Evolutionary conservation across 2,888 invertebrate species (phyloP).

Genomic region (Pheosia gnoma): DNA sequence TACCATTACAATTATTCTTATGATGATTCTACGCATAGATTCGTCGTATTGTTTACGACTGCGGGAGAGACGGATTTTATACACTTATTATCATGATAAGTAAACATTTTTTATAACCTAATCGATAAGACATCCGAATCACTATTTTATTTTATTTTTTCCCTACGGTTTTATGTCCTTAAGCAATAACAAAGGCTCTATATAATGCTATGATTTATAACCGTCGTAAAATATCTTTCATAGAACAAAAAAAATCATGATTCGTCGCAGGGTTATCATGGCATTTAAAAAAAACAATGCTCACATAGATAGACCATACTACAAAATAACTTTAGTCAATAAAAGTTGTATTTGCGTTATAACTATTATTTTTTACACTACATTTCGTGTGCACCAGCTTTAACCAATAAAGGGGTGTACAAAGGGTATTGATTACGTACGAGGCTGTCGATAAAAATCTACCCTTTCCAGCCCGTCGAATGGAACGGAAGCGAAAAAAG

Average conservation of each 20-base stretch:
- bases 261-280: too few relatives aligned
- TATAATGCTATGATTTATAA: constrained; percentile 56
- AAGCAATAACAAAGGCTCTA: constrained; percentile 50
- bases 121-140: constrained; percentile 57
- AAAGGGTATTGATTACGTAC: constrained; percentile 68
- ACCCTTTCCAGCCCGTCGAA: constrained; percentile 67
- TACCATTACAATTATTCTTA: too few relatives aligned
- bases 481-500: constrained; percentile 75
- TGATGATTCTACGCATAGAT: too few relatives aligned
- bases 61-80: too few relatives aligned
- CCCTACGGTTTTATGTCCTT: constrained; percentile 51
- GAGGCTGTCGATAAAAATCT: constrained; percentile 58
- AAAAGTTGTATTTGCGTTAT: background rate
- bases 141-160: constrained; percentile 58
- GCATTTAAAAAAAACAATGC: constrained; percentile 28
- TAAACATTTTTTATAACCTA: constrained; percentile 11
- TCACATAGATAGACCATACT: constrained; percentile 9
- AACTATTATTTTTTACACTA: background rate
- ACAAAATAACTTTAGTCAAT: too few relatives aligned
- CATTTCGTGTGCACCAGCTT: background rate
- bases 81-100: too few relatives aligned
- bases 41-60: too few relatives aligned
- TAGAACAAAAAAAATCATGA: constrained; percentile 12
- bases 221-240: constrained; percentile 44
- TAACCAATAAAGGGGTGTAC: constrained; percentile 46